phyloP scores from a whole-genome alignment of 2,113 vertebrate genomes.

The Entomyzon cyanotis region DNA sequence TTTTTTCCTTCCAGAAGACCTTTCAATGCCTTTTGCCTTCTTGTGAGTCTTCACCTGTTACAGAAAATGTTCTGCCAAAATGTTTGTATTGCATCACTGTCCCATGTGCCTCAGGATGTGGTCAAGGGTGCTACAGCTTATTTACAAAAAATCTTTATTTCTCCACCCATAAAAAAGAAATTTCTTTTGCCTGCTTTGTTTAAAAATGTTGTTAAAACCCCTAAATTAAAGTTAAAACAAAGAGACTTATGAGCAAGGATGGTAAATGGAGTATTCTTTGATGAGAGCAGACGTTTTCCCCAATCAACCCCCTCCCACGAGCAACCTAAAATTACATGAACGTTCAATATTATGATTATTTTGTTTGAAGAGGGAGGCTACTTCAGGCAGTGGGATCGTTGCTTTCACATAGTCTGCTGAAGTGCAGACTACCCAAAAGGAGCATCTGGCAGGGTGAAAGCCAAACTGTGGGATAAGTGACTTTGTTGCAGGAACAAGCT shows the following conservation, averaged over 20 bases:
- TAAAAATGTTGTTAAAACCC: not conserved
- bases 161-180: not conserved
- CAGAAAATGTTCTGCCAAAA: not conserved
- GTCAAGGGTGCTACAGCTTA: not conserved
- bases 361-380: not conserved
- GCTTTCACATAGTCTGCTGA: not conserved
- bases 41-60: not conserved
- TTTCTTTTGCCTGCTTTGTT: not conserved
- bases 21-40: not conserved
- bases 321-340: not conserved
- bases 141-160: not conserved
- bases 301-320: not conserved
- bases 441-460: conserved; percentile 8
- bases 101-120: not conserved
- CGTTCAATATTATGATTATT: not conserved
- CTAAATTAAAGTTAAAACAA: not conserved
- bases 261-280: not conserved
- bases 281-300: not conserved
- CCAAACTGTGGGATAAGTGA: not conserved
- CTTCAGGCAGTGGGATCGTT: not conserved
- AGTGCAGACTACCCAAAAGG: not conserved
- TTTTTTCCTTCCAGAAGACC: not conserved
- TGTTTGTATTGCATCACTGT: not conserved
- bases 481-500: not conserved
- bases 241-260: not conserved